phyloP scores from a whole-genome alignment of 2,797 vertebrate genomes.

The Emydoidea blandingii region DNA sequence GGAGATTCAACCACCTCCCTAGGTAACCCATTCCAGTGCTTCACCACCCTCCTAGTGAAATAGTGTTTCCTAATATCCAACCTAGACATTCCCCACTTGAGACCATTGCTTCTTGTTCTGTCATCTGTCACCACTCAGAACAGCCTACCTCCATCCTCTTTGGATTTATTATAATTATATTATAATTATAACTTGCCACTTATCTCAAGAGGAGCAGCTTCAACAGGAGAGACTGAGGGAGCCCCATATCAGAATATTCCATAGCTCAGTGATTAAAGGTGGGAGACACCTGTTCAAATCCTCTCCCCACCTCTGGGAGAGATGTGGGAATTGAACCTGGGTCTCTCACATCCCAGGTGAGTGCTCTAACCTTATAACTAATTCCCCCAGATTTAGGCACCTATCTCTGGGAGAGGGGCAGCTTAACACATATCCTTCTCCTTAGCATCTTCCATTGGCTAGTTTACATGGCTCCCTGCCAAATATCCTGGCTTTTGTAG shows the following conservation, averaged over 20 bases:
- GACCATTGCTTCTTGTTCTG: too few species aligned
- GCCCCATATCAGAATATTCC: not conserved
- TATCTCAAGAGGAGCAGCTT: not conserved
- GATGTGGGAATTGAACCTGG: not conserved
- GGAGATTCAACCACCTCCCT: too few species aligned
- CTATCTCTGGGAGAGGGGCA: not conserved
- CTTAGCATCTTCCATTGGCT: not conserved
- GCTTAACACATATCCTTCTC: not conserved
- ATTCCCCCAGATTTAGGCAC: not conserved
- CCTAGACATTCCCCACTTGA: too few species aligned
- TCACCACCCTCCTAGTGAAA: too few species aligned
- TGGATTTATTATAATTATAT: too few species aligned
- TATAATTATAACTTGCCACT: not conserved
- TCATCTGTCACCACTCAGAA: too few species aligned
- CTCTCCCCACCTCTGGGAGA: not conserved
- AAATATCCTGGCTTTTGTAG: not conserved
- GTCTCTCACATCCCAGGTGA: not conserved
- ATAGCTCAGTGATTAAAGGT: not conserved
- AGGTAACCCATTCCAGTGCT: too few species aligned
- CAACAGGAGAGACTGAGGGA: not conserved
- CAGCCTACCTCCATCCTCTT: too few species aligned
- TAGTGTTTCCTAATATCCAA: too few species aligned
- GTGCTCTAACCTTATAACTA: not conserved
- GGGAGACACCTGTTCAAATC: not conserved
- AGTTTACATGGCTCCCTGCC: not conserved